A percentile compares a stretch with the other conserved stretches of the same genome.
These are phyloP conservation scores for Hylyphantes graminicola DNA, from an alignment of 1,140 invertebrate species.

Conservation along the genomic window DNA sequence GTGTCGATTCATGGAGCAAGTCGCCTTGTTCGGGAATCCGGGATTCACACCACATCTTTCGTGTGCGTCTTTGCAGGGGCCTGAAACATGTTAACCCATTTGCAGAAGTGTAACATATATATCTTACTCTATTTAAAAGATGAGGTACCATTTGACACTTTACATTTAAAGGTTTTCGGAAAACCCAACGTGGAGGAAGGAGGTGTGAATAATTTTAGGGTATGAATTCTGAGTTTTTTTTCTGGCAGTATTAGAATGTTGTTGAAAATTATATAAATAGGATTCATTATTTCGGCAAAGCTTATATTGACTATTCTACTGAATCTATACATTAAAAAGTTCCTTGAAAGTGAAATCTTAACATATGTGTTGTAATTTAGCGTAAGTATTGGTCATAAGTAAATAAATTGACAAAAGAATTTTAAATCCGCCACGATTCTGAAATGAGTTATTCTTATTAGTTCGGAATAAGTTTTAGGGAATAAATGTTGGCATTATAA, in stretches of 20 bases:
- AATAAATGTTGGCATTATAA: too few species aligned
- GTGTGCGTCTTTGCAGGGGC: not conserved
- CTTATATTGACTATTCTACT: too few species aligned
- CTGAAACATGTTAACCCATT: not conserved
- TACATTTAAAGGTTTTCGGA: not conserved
- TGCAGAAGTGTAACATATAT: not conserved
- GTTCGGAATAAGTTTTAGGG: too few species aligned
- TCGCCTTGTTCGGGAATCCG: constrained; percentile 4
- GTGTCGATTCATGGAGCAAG: not conserved
- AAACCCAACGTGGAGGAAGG: not conserved
- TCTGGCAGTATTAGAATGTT: not conserved
- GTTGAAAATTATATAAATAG: not conserved
- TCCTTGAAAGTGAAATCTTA: too few species aligned
- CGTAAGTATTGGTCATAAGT: too few species aligned
- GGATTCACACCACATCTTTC: constrained; percentile 15
- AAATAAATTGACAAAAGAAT: too few species aligned
- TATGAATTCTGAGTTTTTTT: not conserved
- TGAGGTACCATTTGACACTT: not conserved
- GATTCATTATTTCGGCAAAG: not conserved
- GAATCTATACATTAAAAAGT: too few species aligned
- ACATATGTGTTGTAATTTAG: too few species aligned
- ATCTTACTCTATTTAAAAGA: too few species aligned
- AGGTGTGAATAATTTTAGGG: not conserved
- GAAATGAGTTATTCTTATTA: too few species aligned
- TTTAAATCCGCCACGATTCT: too few species aligned